These are phyloP conservation scores for Stichopus horrens DNA, from an alignment of 53 echinoderm and acorn worm genomes.

Conservation along the genomic window DNA sequence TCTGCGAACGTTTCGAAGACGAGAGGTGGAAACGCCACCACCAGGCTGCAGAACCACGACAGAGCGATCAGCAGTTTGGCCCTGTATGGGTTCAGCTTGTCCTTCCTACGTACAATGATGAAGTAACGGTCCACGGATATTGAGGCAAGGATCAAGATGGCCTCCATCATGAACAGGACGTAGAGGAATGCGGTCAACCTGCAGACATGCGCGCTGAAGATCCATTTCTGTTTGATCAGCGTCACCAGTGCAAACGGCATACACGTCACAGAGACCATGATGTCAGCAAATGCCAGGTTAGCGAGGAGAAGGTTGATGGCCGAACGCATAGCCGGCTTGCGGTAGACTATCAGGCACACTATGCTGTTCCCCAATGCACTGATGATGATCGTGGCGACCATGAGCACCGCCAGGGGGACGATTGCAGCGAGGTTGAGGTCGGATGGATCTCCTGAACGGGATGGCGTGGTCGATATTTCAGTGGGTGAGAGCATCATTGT, in stretches of 20 bases:
- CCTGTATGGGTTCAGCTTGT: slow-evolving; percentile 87
- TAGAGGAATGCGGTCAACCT: slow-evolving; percentile 83
- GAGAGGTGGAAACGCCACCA: slow-evolving; percentile 82
- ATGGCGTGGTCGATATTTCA: background rate
- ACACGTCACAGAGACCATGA: slow-evolving; percentile 86
- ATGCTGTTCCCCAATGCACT: slow-evolving; percentile 93
- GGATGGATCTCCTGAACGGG: background rate
- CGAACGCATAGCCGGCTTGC: slow-evolving; percentile 98
- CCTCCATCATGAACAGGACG: slow-evolving; percentile 75
- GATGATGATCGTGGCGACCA: slow-evolving; percentile 85
- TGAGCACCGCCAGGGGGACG: slow-evolving; percentile 64
- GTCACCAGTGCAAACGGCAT: slow-evolving; percentile 90
- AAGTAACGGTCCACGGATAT: slow-evolving; percentile 97
- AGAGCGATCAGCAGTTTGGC: slow-evolving; percentile 85
- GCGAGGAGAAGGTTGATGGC: slow-evolving; percentile 99
- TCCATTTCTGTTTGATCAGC: slow-evolving; percentile 62
- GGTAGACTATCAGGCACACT: slow-evolving; percentile 97
- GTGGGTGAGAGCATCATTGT: slow-evolving; percentile 24
- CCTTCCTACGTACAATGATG: slow-evolving; percentile 94
- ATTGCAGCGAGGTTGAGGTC: slow-evolving; percentile 54
- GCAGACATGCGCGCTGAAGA: slow-evolving; percentile 69
- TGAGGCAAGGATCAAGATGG: slow-evolving; percentile 84
- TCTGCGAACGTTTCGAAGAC: slow-evolving; percentile 62
- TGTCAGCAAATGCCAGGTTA: slow-evolving; percentile 96
- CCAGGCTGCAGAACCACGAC: slow-evolving; percentile 83